Base-by-base conservation (phyloP, 2,113 vertebrate species). In the Microcebus tavaratra region DNA sequence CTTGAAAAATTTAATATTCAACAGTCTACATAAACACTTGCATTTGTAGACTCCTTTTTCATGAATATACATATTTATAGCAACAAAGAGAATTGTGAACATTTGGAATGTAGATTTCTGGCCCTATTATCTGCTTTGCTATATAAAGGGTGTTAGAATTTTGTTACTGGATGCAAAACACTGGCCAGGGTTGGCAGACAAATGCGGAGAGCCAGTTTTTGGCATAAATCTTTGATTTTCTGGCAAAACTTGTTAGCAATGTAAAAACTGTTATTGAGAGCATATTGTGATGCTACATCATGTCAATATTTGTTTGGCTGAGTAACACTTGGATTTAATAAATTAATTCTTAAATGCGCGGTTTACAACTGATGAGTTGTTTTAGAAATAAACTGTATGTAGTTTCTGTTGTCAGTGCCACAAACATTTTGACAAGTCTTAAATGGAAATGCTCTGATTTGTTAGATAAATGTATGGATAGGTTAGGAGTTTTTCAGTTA, bases 231-330 rank as follows among this genome's bases (percentile, higher is more conserved):
- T 82, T 72, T 83, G 73, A 61, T 84, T 97, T 95, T 91, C 83
- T 98, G 95, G 93, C 95, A 96, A 87, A 96, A 53, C 79, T 87
- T 3, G 1, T 94, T 83, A 80, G 86, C 78, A 90, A 91, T 97
- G 80, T 91, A 94, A 94, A 98, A 98, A 53, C 94, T 97, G 97
- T 94, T 94, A 91, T 94, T 95, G 93, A 80, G 90, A 97, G 89
- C 97, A 97, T 95, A 97, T 96, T 96, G 95, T 97, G 91, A 95
- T 97, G 93, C 39, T 90, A 10, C 68, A 90, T 75, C 73, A 76
- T 96, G 97, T 97, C 96, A 97, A 93, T 98, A 95, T 98, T 97
- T 97, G 92, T 97, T 96, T 96, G 91, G 82, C 82, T 96, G 95
- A 92, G 82, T 94, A 87, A 79, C 89, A 76, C 68, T 97, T 86